Percentiles rank a stretch among this genome's conserved stretches.
phyloP scores from a whole-genome alignment of 2,888 invertebrate genomes.

The Aromia moschata region DNA sequence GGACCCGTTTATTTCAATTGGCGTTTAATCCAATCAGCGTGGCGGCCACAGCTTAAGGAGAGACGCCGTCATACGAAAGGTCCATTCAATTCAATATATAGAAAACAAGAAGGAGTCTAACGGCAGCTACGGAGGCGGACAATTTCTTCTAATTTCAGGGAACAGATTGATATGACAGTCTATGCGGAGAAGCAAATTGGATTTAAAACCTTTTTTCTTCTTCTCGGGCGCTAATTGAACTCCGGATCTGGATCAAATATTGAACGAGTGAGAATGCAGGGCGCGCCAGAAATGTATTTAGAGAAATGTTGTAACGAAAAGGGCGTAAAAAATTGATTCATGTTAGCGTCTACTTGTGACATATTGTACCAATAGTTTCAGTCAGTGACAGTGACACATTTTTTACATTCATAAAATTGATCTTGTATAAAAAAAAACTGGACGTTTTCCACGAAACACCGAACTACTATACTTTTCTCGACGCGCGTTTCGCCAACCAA shows the following conservation, averaged over 20 bases:
- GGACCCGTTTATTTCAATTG: conserved; percentile 45
- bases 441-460: too few species aligned
- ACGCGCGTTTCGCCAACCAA: too few species aligned
- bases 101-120: conserved; percentile 27
- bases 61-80: conserved; percentile 29
- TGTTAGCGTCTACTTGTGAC: too few species aligned
- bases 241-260: background rate
- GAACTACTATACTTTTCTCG: too few species aligned
- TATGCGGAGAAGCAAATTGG: conserved; percentile 5
- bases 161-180: conserved; percentile 20
- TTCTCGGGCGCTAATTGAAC: background rate
- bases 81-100: conserved; percentile 27
- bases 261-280: too few species aligned
- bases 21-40: conserved; percentile 42
- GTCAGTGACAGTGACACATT: too few species aligned
- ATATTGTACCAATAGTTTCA: too few species aligned
- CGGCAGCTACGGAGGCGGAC: background rate
- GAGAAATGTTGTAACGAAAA: too few species aligned
- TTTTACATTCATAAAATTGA: too few species aligned
- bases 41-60: conserved; percentile 31
- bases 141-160: conserved; percentile 7
- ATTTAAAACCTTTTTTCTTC: conserved; percentile 8
- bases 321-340: too few species aligned
- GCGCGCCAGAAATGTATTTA: too few species aligned
- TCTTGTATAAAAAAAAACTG: too few species aligned